Evolutionary conservation across 2,797 vertebrate species (phyloP), one percentile per base, ranked within the genome.

Genomic region (Smutsia temminckii): DNA sequence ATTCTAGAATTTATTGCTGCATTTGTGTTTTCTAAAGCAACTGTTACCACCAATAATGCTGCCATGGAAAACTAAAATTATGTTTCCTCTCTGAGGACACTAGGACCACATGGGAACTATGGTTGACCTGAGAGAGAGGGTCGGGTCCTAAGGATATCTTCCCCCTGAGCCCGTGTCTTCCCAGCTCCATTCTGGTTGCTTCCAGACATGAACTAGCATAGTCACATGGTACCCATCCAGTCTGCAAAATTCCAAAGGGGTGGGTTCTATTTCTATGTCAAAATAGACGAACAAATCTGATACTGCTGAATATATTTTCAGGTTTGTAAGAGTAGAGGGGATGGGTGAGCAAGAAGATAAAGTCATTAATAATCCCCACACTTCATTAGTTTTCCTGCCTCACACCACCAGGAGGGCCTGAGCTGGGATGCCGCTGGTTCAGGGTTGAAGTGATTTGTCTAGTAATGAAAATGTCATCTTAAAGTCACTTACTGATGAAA

Each of bases 401-500:
- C 53, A 51, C 79, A 61, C 80, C 69, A 97, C 75, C 69, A 80
- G 8, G 78, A 96, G 81, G 46, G 80, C 87, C 92, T 93, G 94
- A 95, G 83, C 91, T 95, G 93, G 75, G 79, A 97, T 94, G 87
- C 94, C 89, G 69, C 93, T 97, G 37, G 95, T 97, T 97, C 86
- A 88, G 89, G 9, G n/a, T 94, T 97, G 61, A 63, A 97, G 96
- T 95, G 95, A 94, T 92, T 95, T 97, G 96, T 95, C 93, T 59
- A 95, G 90, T 96, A 97, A 97, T 94, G 91, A 96, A 97, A 98
- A 97, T 98, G 96, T 97, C 97, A 96, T 97, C 95, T 97, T 97
- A 98, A 97, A 96, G 95, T 98, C 97, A 96, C 95, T 97, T 95
- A 86, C 94, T 98, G 97, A 98, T 98, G 93, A 98, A 98, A 98